Conservation (phyloP, 2,113 vertebrate species). For the Elaphurus davidianus region DNA sequence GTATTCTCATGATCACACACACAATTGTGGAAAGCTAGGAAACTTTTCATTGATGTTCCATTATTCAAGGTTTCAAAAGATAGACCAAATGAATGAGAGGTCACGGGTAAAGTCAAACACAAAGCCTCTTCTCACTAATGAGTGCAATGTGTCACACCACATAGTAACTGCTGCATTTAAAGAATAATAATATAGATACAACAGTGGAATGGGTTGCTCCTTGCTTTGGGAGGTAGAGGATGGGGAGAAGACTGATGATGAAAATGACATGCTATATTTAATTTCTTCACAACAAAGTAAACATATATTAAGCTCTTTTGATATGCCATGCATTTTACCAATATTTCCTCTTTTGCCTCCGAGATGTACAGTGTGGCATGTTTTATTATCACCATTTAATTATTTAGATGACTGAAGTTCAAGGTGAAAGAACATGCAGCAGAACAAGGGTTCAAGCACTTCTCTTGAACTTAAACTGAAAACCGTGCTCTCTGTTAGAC, state of each 20-base stretch:
- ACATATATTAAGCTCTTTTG: not conserved
- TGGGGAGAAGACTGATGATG: not conserved
- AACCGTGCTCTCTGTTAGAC: accelerated
- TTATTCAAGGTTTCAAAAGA: not conserved
- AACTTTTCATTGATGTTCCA: not conserved
- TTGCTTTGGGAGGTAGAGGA: not conserved
- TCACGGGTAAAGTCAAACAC: not conserved
- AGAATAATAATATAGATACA: not conserved
- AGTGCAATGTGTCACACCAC: not conserved
- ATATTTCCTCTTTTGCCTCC: not conserved
- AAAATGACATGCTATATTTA: not conserved
- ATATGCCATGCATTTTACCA: not conserved
- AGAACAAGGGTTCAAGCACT: not conserved
- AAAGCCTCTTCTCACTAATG: not conserved
- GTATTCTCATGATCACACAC: not conserved
- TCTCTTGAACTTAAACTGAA: not conserved
- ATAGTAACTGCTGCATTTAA: not conserved
- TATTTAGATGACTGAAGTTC: not conserved
- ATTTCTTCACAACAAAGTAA: not conserved
- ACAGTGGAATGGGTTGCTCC: not conserved
- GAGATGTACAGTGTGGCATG: too few relatives aligned
- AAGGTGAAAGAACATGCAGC: not conserved
- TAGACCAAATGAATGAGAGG: not conserved
- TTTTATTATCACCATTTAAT: not conserved
- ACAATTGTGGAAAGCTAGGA: not conserved